Percentiles rank a stretch among this genome's conserved stretches.
These are phyloP conservation scores for Pantherophis guttatus DNA, from an alignment of 2,113 vertebrate genomes.

Conservation along the genomic window DNA sequence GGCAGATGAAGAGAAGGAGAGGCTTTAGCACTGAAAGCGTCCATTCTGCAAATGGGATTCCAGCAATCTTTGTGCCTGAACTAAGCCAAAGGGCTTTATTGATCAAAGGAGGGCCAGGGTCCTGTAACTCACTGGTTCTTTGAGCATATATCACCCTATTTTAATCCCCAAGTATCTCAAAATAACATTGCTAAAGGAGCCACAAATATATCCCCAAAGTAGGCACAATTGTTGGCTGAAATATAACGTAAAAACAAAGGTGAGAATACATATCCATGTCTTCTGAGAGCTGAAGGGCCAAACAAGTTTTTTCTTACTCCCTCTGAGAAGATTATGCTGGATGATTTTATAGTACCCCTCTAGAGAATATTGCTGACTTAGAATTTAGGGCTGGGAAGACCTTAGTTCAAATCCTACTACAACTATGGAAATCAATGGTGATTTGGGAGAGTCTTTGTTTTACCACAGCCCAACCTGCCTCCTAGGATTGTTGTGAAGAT, in stretches of 20 bases:
- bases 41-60: background rate
- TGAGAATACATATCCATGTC: background rate
- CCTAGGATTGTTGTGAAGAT: background rate
- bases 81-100: background rate
- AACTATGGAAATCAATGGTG: background rate
- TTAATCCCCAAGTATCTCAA: background rate
- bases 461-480: background rate
- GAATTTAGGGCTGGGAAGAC: background rate
- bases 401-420: background rate
- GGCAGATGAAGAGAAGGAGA: background rate
- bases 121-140: background rate
- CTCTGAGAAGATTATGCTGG: background rate
- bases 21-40: background rate
- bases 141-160: background rate
- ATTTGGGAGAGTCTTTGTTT: background rate
- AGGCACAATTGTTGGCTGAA: background rate
- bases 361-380: background rate
- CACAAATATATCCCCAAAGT: background rate
- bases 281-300: background rate
- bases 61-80: background rate
- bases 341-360: background rate
- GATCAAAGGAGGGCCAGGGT: background rate
- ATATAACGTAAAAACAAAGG: background rate
- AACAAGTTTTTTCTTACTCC: background rate
- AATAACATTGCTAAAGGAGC: background rate